Conservation (phyloP, 2,888 invertebrate genomes). For the Ganaspis brasiliensis region DNA sequence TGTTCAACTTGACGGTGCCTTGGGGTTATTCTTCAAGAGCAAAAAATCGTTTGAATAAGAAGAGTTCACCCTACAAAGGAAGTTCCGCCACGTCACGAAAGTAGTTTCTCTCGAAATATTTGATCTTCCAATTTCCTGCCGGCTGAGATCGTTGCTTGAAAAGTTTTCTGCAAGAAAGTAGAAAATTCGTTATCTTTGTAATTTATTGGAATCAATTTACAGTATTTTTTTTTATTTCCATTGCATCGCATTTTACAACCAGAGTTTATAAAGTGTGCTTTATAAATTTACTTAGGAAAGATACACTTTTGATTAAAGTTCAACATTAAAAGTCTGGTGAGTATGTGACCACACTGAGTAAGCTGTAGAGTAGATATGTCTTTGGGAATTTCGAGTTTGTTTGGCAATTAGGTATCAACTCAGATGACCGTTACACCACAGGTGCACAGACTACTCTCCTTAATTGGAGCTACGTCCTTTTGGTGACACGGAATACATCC, state of each 20-base stretch:
- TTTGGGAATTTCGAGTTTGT: slow-evolving; percentile 32
- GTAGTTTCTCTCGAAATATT: no score
- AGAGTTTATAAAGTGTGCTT: no score
- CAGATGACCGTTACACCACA: slow-evolving; percentile 17
- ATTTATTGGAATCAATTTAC: background rate
- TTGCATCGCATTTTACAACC: background rate
- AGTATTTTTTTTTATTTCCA: background rate
- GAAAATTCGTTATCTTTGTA: no score
- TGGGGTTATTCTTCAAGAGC: slow-evolving; percentile 27
- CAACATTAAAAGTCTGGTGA: background rate
- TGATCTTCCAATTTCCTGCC: no score
- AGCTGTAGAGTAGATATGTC: slow-evolving; percentile 15
- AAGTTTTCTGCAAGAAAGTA: no score
- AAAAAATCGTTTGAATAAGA: slow-evolving; percentile 22
- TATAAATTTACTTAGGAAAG: background rate
- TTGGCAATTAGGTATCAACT: slow-evolving; percentile 29
- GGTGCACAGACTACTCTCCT: slow-evolving; percentile 29
- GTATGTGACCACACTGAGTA: background rate
- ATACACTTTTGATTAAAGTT: background rate
- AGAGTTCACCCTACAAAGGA: background rate
- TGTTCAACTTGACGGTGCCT: slow-evolving; percentile 25
- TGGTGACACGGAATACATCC: background rate
- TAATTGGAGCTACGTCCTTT: slow-evolving; percentile 23
- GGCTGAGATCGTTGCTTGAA: no score
- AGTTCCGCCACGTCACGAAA: no score